phyloP scores from a whole-genome alignment of 2,797 vertebrate genomes.

The Odontamblyopus rebecca region DNA sequence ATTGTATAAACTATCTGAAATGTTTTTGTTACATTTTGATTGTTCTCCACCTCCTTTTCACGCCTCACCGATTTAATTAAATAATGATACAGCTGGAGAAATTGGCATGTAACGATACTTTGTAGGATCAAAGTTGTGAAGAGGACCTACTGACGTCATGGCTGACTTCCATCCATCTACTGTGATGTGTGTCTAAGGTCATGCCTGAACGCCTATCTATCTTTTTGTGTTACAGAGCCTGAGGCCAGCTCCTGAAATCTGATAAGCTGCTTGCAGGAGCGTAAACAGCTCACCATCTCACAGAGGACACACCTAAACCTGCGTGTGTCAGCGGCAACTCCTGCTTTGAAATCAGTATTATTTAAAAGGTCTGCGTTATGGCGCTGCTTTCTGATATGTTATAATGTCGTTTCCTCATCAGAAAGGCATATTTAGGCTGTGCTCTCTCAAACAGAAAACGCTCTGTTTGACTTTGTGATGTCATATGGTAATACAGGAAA shows the following conservation, averaged over 20 bases:
- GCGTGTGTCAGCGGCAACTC: slow-evolving; percentile 28
- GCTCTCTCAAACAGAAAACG: too few relatives aligned
- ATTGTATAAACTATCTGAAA: not conserved
- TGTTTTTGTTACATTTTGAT: not conserved
- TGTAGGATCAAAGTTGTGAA: slow-evolving; percentile 19
- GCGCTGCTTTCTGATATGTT: too few relatives aligned
- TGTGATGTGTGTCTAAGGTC: slow-evolving; percentile 65
- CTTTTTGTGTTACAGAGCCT: slow-evolving; percentile 74
- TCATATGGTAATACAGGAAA: too few relatives aligned
- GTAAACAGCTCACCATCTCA: slow-evolving; percentile 75
- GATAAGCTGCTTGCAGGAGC: slow-evolving; percentile 68
- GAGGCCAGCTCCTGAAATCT: slow-evolving; percentile 73
- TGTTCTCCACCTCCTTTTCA: not conserved
- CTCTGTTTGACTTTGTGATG: too few relatives aligned
- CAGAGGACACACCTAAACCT: slow-evolving; percentile 52
- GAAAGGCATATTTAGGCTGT: too few relatives aligned
- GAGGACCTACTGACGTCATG: slow-evolving; percentile 44
- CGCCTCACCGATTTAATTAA: not conserved
- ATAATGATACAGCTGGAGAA: slow-evolving; percentile 10
- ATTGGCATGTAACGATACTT: slow-evolving; percentile 5
- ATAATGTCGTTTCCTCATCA: too few relatives aligned
- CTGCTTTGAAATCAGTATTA: not conserved
- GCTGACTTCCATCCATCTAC: slow-evolving; percentile 36
- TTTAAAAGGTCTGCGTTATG: too few relatives aligned
- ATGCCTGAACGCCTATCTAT: slow-evolving; percentile 76